Evolutionary conservation across 2,888 invertebrate genomes (phyloP), one percentile per base, ranked within the genome.

Genomic region (Plemyria rubiginata): DNA sequence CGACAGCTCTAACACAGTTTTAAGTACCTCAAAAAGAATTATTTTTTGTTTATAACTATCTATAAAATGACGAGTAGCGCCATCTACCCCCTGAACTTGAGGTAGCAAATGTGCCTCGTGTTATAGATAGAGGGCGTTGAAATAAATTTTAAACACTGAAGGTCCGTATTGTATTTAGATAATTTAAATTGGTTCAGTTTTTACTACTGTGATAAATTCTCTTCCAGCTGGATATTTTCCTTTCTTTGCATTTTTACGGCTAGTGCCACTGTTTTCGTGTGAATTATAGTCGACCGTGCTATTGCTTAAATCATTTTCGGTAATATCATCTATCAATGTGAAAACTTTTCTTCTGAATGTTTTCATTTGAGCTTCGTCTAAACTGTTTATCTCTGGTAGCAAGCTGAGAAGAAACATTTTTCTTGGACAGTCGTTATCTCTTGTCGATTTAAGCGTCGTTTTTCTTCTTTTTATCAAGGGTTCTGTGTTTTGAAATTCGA

Each of bases 321-420:
- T 69, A 15, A 78, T 73, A 38, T 80, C 77, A 36, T 83, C 82
- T 50, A 83, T 65, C 5, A 83, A 62, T 51, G 62, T 65, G 50
- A 82, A 67, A 0, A 83, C 75, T 66, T 77, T 81, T 67, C 82
- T 75, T 70, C 80, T 77, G 49, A 83, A 83, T 8, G 68, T 59
- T 68, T 74, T 75, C 80, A 82, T 83, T 70, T 83, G 82, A 45
- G 54, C 66, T 62, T 82, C 80, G 3, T 75, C 62, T 60, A 83
- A 67, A n/a, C 72, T 73, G 28, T 78, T 75, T 32, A 82, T 66
- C 74, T 82, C 82, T 28, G 83, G 81, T 53, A 82, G 60, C 32
- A 83, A 72, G 63, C 83, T 73, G 40, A 82, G 54, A 7, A 83
- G 67, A 63, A 82, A 83, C 72, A 77, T 71, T 68, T 70, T 72